phyloP scores from a whole-genome alignment of 2,888 invertebrate genomes.

The Phortica magna region DNA sequence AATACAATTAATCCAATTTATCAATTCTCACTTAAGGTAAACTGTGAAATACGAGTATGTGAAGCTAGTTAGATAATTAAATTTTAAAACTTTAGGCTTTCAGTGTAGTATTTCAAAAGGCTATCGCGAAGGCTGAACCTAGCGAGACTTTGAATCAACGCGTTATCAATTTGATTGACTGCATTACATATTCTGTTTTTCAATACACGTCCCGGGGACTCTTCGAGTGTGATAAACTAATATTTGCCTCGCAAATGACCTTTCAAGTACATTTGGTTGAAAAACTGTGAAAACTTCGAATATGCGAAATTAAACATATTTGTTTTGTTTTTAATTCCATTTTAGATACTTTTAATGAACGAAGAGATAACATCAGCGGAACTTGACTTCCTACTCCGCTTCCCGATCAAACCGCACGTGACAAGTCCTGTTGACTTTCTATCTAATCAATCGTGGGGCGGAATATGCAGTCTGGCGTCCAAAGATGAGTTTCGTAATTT shows the following conservation, averaged over 20 bases:
- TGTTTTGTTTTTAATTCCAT: slow-evolving; percentile 14
- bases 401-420: slow-evolving; percentile 94
- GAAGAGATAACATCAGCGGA: slow-evolving; percentile 92
- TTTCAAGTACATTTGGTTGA: slow-evolving; percentile 84
- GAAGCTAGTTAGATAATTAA: not conserved
- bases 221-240: slow-evolving; percentile 97
- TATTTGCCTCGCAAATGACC: slow-evolving; percentile 97
- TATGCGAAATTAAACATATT: not conserved
- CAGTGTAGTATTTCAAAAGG: slow-evolving; percentile 98
- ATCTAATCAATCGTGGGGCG: slow-evolving; percentile 95
- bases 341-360: slow-evolving; percentile 89
- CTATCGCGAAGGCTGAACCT: slow-evolving; percentile 92
- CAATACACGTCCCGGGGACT: slow-evolving; percentile 96
- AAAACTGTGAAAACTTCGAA: not conserved
- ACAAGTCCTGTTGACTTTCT: slow-evolving; percentile 97
- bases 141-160: slow-evolving; percentile 87
- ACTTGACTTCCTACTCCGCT: slow-evolving; percentile 94
- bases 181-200: slow-evolving; percentile 95
- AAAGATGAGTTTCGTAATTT: slow-evolving; percentile 95
- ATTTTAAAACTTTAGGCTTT: slow-evolving; percentile 84
- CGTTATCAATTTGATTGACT: slow-evolving; percentile 94
- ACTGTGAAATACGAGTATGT: not conserved
- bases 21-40: slow-evolving; percentile 94
- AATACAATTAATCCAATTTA: slow-evolving; percentile 98
- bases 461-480: slow-evolving; percentile 92